Base-by-base conservation (phyloP, 2,888 invertebrate genomes). In the Mimas tiliae region DNA sequence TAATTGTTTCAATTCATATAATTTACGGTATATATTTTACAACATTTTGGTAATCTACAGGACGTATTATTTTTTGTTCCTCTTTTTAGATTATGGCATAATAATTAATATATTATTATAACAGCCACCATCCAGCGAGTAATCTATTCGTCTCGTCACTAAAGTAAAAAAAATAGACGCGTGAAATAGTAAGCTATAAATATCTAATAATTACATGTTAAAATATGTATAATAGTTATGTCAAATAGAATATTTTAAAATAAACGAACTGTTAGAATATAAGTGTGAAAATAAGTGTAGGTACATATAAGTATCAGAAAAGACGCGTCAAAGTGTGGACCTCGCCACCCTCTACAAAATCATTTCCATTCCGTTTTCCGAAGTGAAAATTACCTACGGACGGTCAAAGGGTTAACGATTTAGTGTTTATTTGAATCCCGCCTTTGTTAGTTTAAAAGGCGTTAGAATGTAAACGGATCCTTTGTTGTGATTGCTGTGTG, bases 351-450 rank as follows among this genome's bases (percentile, higher is more conserved):
- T 88, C 88, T 85, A 77, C 82, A 80, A 89, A 91, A 89, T 89
- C 87, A 88, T 91, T 91, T 89, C 90, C 84, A 91, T 91, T 90
- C 87, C 87, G 85, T 90, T 90, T 93, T 90, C 89, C 89, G 81
- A 83, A 84, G 89, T 89, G 93, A 91, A 93, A 93, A 91, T 93
- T 90, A 88, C 91, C 89, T 88, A 85, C 86, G 79, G 87, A 85
- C 91, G 91, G 93, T 91, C 92, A 93, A 93, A 93, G 92, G 93
- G 93, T 92, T 90, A 91, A 88, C 91, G 81, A 89, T 91, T 92
- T 87, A 86, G 85, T 92, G 92, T 93, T 92, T 93, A 92, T 93
- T 92, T 89, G 88, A 90, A 91, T 91, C 89, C 87, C 80, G 86
- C 91, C 90, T 93, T 92, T 92, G 93, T 93, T 90, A 88, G 90